Evolutionary conservation across 2,888 invertebrate species (phyloP).

Genomic region (Meiosimyza platycephala): DNA sequence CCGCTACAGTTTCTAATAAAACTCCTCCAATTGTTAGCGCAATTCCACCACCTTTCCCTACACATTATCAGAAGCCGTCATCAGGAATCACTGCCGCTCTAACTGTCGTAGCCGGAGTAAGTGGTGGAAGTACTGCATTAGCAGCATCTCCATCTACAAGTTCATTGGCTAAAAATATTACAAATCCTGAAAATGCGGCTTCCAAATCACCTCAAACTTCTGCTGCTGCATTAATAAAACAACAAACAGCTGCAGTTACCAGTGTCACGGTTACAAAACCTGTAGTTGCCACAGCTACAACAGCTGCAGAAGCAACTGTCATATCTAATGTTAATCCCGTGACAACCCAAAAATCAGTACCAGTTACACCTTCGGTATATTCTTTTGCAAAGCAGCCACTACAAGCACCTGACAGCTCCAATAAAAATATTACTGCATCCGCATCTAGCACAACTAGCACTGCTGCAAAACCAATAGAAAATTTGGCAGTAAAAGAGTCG

Average conservation of each 20-base stretch:
- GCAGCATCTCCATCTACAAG: constrained; percentile 25
- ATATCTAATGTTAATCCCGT: constrained; percentile 31
- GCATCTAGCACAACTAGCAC: neutral
- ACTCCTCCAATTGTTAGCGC: constrained; percentile 47
- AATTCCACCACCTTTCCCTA: constrained; percentile 49
- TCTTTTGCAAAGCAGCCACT: constrained; percentile 20
- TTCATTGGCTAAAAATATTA: constrained; percentile 30
- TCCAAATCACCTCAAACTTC: constrained; percentile 48
- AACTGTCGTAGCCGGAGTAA: constrained; percentile 18
- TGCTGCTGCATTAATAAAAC: constrained; percentile 49
- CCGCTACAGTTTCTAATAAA: constrained; percentile 38
- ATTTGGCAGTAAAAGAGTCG: neutral
- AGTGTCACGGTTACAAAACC: constrained; percentile 23
- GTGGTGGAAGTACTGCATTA: constrained; percentile 35
- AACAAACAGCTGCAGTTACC: constrained; percentile 29
- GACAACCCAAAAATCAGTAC: constrained; percentile 23
- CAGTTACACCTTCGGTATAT: constrained; percentile 24
- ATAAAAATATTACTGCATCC: constrained; percentile 15
- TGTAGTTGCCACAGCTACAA: constrained; percentile 23
- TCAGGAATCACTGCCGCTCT: constrained; percentile 10
- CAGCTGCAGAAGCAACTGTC: constrained; percentile 10
- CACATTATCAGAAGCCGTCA: constrained; percentile 50
- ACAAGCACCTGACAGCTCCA: constrained; percentile 29
- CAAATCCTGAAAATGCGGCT: constrained; percentile 43
- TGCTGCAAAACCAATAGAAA: constrained; percentile 12